phyloP scores from a whole-genome alignment of 2,888 invertebrate species.

The Hesperia comma region DNA sequence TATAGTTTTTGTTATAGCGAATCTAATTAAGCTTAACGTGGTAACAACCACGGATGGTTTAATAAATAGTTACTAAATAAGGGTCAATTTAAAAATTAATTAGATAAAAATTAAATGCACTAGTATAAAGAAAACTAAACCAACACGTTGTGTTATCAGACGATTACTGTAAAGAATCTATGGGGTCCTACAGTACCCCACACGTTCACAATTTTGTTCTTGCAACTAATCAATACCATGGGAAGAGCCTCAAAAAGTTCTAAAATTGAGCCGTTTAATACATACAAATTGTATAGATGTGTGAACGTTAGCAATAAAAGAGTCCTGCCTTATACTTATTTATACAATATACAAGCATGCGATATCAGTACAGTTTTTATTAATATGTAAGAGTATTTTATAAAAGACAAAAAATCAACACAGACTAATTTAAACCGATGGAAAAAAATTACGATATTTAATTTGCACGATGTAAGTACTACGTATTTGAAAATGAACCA shows the following conservation, averaged over 20 bases:
- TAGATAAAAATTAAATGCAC: constrained; percentile 28
- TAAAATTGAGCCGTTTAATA: constrained; percentile 19
- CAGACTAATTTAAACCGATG: neutral
- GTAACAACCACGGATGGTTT: constrained; percentile 5
- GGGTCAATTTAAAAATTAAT: constrained; percentile 20
- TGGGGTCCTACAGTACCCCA: too few species aligned
- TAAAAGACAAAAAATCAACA: neutral
- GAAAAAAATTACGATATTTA: neutral
- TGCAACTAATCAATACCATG: too few species aligned
- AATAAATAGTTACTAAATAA: constrained; percentile 27
- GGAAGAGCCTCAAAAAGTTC: neutral
- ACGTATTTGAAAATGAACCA: neutral
- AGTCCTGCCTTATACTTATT: neutral
- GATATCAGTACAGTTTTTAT: constrained; percentile 1
- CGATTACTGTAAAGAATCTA: neutral
- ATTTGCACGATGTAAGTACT: too few species aligned
- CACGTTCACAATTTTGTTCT: too few species aligned
- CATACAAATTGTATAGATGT: constrained; percentile 9
- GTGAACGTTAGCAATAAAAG: constrained; percentile 3
- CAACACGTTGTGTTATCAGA: constrained; percentile 11
- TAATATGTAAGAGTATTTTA: neutral
- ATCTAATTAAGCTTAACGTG: constrained; percentile 30
- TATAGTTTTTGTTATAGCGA: constrained; percentile 24
- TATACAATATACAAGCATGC: constrained; percentile 7
- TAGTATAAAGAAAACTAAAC: constrained; percentile 12